Evolutionary conservation across 2,113 vertebrate species (phyloP).

Genomic region (Crocuta crocuta): DNA sequence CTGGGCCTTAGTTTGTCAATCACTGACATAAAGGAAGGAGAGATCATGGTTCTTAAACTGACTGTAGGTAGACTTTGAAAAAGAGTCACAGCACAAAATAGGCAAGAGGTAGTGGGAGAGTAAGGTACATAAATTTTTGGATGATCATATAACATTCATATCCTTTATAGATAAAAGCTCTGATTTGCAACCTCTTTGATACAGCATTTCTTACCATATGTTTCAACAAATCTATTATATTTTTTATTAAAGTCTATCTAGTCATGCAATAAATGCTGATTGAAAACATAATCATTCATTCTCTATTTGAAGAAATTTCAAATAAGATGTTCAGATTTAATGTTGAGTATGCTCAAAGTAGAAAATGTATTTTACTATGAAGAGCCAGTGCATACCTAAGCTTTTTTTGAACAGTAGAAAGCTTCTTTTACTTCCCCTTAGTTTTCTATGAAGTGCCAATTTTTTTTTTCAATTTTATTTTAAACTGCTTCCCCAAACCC

Average conservation of each 20-base stretch:
- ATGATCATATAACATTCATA: background rate
- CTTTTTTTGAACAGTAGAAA: background rate
- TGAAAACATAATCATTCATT: background rate
- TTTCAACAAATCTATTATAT: background rate
- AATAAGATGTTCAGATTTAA: background rate
- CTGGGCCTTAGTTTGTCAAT: background rate
- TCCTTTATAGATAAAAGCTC: background rate
- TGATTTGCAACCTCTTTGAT: background rate
- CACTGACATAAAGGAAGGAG: background rate
- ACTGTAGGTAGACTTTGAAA: background rate
- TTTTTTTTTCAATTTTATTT: constrained; percentile 22
- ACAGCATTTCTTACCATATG: background rate
- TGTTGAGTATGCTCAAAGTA: background rate
- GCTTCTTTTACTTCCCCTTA: background rate
- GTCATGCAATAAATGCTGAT: background rate
- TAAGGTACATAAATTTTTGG: background rate
- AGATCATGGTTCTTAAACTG: background rate
- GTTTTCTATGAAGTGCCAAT: background rate
- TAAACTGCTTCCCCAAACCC: background rate
- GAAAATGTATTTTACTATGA: background rate
- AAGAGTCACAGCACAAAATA: background rate
- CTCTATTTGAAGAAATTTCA: background rate
- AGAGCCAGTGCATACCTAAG: background rate
- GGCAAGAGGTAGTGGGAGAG: background rate
- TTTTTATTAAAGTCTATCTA: constrained; percentile 7